Conservation (phyloP, 2,113 vertebrate species). For the Leptosomus discolor region DNA sequence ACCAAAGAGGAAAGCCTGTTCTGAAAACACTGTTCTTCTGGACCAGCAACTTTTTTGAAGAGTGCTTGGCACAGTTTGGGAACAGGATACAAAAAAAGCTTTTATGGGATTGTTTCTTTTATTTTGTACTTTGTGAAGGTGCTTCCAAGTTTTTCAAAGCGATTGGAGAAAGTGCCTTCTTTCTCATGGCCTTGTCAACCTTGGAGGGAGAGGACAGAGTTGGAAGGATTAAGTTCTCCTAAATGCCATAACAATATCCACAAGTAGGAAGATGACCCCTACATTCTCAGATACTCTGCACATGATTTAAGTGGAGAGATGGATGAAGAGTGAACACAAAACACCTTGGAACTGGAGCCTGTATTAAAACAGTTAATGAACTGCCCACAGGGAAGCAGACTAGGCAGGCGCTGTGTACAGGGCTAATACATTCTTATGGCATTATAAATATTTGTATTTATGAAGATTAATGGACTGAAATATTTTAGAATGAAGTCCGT, state of each 20-base stretch:
- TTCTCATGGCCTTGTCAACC: not conserved
- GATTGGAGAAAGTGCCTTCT: not conserved
- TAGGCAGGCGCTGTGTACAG: not conserved
- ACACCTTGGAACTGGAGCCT: not conserved
- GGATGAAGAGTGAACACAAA: not conserved
- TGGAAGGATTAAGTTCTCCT: not conserved
- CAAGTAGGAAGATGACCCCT: not conserved
- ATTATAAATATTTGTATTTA: constrained; percentile 56
- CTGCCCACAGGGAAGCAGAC: not conserved
- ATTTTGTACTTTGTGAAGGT: not conserved
- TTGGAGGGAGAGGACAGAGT: not conserved
- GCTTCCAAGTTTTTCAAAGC: not conserved
- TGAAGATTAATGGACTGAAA: constrained; percentile 53
- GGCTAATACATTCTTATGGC: not conserved
- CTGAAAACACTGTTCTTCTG: not conserved
- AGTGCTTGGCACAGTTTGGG: not conserved
- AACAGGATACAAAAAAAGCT: not conserved
- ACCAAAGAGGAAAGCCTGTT: not conserved
- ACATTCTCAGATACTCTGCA: not conserved
- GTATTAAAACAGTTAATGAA: constrained; percentile 2
- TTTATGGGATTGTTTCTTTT: not conserved
- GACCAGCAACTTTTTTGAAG: not conserved
- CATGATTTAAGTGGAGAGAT: not conserved
- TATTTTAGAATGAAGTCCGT: not conserved
- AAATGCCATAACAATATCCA: not conserved